Evolutionary conservation across 1,140 invertebrate species (phyloP).

Genomic region (Aphaenogaster ashmeadi): DNA sequence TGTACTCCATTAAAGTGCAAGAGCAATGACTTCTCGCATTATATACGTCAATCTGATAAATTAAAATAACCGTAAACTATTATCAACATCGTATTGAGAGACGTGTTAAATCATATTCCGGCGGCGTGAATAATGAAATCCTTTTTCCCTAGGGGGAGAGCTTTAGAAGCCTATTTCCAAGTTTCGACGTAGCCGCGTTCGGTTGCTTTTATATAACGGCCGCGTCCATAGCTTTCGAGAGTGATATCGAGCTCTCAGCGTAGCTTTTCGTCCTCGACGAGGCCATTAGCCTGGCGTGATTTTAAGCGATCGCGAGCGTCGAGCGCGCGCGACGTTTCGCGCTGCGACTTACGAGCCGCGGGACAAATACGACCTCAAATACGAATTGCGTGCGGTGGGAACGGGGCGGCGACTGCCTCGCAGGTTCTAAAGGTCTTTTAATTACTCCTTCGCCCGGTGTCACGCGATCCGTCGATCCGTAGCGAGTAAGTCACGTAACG

Average conservation of each 20-base stretch:
- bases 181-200: background rate
- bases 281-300: slow-evolving; percentile 50
- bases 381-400: slow-evolving; percentile 49
- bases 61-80: slow-evolving; percentile 8
- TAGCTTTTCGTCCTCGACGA: slow-evolving; percentile 30
- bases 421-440: slow-evolving; percentile 68
- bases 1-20: background rate
- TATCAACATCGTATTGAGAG: background rate
- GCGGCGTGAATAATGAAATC: background rate
- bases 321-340: slow-evolving; percentile 51
- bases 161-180: slow-evolving; percentile 11
- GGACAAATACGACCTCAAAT: slow-evolving; percentile 61
- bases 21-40: background rate
- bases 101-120: background rate
- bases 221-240: slow-evolving; percentile 15
- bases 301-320: slow-evolving; percentile 46
- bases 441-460: slow-evolving; percentile 63
- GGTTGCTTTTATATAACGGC: background rate
- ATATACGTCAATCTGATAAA: background rate
- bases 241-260: slow-evolving; percentile 39
- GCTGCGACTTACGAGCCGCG: slow-evolving; percentile 39
- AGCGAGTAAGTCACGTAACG: slow-evolving; percentile 59
- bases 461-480: slow-evolving; percentile 67
- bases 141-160: background rate
- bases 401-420: slow-evolving; percentile 20